These are phyloP conservation scores for Baccha elongata DNA, from an alignment of 2,888 invertebrate genomes.

Conservation along the genomic window DNA sequence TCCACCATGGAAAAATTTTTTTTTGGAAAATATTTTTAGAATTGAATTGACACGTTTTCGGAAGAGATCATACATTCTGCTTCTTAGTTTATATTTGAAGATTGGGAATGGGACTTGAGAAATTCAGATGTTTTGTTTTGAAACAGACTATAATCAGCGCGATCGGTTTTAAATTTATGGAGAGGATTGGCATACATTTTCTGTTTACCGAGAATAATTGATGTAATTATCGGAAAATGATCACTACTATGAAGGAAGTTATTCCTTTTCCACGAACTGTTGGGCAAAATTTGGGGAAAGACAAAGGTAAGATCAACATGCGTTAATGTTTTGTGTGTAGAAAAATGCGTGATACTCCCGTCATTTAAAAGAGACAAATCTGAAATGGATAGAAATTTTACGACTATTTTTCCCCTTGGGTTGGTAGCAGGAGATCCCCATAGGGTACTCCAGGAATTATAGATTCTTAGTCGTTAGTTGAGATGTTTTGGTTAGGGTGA, in stretches of 20 bases:
- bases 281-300: conserved; percentile 17
- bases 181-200: neutral
- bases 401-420: conserved; percentile 34
- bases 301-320: conserved; percentile 21
- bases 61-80: neutral
- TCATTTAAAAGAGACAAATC: conserved; percentile 35
- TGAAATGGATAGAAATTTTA: conserved; percentile 5
- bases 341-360: conserved; percentile 33
- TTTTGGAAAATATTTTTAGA: neutral
- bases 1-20: conserved; percentile 19
- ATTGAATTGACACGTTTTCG: conserved; percentile 6
- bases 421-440: conserved; percentile 40
- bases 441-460: conserved; percentile 44
- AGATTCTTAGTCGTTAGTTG: too few species aligned
- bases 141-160: neutral
- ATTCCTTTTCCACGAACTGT: neutral
- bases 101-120: neutral
- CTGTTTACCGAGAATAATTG: neutral
- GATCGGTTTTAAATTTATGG: conserved; percentile 4
- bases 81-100: neutral
- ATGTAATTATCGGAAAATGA: conserved; percentile 1
- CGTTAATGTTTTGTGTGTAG: conserved; percentile 30
- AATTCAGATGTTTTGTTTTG: neutral
- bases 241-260: conserved; percentile 34
- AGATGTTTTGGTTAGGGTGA: too few species aligned